Conservation (phyloP, 2,797 vertebrate genomes). For the Semotilus atromaculatus region DNA sequence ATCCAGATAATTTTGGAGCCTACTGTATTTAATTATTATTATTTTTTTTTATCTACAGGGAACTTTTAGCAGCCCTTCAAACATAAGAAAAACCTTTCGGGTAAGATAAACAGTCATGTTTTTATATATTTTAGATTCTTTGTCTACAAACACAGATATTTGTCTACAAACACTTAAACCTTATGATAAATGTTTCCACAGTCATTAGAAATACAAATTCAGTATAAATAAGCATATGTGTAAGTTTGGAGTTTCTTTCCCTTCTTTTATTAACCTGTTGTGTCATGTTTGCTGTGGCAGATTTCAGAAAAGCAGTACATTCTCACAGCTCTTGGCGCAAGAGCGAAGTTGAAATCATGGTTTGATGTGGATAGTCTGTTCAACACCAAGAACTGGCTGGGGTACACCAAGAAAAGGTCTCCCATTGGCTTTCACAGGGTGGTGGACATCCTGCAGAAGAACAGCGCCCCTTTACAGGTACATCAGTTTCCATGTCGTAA, state of each 20-base stretch:
- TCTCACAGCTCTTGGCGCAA: slow-evolving; percentile 88
- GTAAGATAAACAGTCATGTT: slow-evolving; percentile 66
- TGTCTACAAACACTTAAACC: neutral
- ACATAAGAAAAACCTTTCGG: slow-evolving; percentile 94
- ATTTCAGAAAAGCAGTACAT: slow-evolving; percentile 94
- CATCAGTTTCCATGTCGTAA: neutral
- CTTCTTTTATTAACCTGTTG: neutral
- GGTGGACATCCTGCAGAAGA: slow-evolving; percentile 93
- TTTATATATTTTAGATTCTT: neutral
- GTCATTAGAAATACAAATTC: neutral
- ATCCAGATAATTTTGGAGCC: too few relatives aligned
- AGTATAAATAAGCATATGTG: neutral
- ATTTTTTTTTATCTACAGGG: too few relatives aligned
- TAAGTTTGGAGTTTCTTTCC: neutral
- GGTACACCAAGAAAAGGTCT: slow-evolving; percentile 91
- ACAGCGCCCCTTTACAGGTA: slow-evolving; percentile 90
- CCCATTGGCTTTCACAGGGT: slow-evolving; percentile 91
- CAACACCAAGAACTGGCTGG: slow-evolving; percentile 92
- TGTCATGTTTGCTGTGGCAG: slow-evolving; percentile 68
- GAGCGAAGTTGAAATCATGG: slow-evolving; percentile 93
- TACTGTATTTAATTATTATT: slow-evolving; percentile 8
- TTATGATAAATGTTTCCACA: neutral
- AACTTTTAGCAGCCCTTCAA: slow-evolving; percentile 90
- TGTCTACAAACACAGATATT: neutral
- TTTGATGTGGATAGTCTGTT: slow-evolving; percentile 91